Percentiles rank a stretch among this genome's conserved stretches.
These are phyloP conservation scores for Capitulum mitella DNA, from an alignment of 2,888 invertebrate genomes.

Conservation along the genomic window DNA sequence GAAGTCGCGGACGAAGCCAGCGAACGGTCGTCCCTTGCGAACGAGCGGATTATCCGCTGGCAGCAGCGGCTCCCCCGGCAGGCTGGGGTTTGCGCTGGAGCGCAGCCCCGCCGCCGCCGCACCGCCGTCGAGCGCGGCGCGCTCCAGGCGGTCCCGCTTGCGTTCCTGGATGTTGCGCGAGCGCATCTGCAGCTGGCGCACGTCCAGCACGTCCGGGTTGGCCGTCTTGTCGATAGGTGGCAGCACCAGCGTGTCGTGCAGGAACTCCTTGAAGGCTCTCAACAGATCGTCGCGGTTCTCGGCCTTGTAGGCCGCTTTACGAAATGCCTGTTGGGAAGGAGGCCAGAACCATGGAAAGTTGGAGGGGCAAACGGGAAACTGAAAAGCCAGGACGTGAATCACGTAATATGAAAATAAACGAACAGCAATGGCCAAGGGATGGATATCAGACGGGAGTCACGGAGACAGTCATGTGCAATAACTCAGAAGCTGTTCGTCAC, in stretches of 20 bases:
- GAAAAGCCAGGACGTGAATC: too few relatives aligned
- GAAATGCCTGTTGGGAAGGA: slow-evolving; percentile 55
- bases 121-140: background rate
- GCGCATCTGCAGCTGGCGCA: slow-evolving; percentile 65
- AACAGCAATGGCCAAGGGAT: too few relatives aligned
- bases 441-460: too few relatives aligned
- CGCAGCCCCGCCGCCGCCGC: background rate
- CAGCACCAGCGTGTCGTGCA: slow-evolving; percentile 73
- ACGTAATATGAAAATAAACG: too few relatives aligned
- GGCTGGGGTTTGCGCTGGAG: too few relatives aligned
- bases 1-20: slow-evolving; percentile 82
- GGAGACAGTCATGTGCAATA: too few relatives aligned
- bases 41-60: slow-evolving; percentile 63
- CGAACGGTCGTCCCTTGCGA: slow-evolving; percentile 72
- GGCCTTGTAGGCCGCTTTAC: slow-evolving; percentile 81
- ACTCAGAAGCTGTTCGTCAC: too few relatives aligned
- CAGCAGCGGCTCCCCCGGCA: background rate
- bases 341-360: too few relatives aligned
- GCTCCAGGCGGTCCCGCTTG: slow-evolving; percentile 21
- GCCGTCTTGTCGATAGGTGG: slow-evolving; percentile 93
- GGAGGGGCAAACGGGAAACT: too few relatives aligned
- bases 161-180: slow-evolving; percentile 34
- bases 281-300: slow-evolving; percentile 75
- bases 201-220: slow-evolving; percentile 75
- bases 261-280: slow-evolving; percentile 88